These are phyloP conservation scores for Enteromius afrohamiltoni DNA, from an alignment of 2,797 vertebrate species.

Conservation along the genomic window DNA sequence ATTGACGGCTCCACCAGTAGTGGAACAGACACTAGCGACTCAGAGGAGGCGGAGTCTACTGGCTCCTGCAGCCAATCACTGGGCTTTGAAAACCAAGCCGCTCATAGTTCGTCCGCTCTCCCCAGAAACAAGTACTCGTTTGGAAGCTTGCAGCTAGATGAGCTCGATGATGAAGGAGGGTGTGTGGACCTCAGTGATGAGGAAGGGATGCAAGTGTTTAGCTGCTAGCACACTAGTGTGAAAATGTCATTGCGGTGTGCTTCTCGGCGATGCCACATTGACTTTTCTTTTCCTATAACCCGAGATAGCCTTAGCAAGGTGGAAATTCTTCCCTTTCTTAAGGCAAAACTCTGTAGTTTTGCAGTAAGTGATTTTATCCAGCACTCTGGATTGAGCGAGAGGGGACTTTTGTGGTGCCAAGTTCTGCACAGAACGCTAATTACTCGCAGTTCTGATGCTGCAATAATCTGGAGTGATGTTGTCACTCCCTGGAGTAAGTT, in stretches of 20 bases:
- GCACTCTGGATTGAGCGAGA: neutral
- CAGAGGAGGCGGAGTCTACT: slow-evolving; percentile 81
- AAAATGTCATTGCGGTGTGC: slow-evolving; percentile 11
- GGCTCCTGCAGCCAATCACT: slow-evolving; percentile 74
- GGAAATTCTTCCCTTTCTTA: neutral
- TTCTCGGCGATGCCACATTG: neutral
- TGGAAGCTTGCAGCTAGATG: slow-evolving; percentile 84
- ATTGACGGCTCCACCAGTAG: slow-evolving; percentile 86
- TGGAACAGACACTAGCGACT: slow-evolving; percentile 91
- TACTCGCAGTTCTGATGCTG: neutral
- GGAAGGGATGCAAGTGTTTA: slow-evolving; percentile 80
- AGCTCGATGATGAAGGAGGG: slow-evolving; percentile 81
- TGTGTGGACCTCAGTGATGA: slow-evolving; percentile 83
- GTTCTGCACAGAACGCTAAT: neutral
- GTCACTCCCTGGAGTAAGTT: slow-evolving; percentile 1
- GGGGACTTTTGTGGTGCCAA: slow-evolving; percentile 31
- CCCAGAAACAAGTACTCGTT: slow-evolving; percentile 82
- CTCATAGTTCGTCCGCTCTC: slow-evolving; percentile 70
- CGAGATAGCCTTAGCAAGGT: slow-evolving; percentile 24
- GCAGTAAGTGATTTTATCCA: neutral
- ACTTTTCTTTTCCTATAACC: neutral
- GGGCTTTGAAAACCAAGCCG: slow-evolving; percentile 71
- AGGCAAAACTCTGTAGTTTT: slow-evolving; percentile 12
- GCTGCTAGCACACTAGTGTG: slow-evolving; percentile 70
- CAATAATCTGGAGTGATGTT: neutral